Evolutionary conservation across 2,797 vertebrate genomes (phyloP).

Genomic region (Poecilia gillii): DNA sequence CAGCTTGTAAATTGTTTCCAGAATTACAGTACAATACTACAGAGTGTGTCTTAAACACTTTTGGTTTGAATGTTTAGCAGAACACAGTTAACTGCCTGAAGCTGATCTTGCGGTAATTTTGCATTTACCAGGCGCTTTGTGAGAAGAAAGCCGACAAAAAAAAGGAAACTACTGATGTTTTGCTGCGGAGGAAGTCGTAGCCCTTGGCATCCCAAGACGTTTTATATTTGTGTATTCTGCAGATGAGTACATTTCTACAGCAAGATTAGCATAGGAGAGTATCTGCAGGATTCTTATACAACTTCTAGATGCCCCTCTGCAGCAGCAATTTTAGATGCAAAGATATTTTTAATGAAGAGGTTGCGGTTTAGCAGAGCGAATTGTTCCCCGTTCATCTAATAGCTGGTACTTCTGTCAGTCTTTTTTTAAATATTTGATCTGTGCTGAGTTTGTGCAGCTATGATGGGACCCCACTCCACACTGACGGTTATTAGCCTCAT

Average conservation of each 20-base stretch:
- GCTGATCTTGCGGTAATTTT: slow-evolving; percentile 1
- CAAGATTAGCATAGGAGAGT: slow-evolving; percentile 13
- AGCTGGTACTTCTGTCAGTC: slow-evolving; percentile 44
- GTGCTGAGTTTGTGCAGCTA: slow-evolving; percentile 56
- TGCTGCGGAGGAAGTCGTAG: background rate
- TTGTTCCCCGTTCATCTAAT: slow-evolving; percentile 22
- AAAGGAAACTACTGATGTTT: slow-evolving; percentile 18
- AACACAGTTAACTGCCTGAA: background rate
- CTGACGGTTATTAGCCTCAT: slow-evolving; percentile 53
- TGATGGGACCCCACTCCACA: slow-evolving; percentile 61
- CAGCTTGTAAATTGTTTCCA: slow-evolving; percentile 14
- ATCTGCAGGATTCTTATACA: slow-evolving; percentile 8
- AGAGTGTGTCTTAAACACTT: slow-evolving; percentile 20
- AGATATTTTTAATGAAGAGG: slow-evolving; percentile 15
- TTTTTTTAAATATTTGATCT: slow-evolving; percentile 53
- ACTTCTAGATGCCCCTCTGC: slow-evolving; percentile 8
- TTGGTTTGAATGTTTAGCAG: slow-evolving; percentile 10
- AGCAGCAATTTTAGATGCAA: slow-evolving; percentile 19
- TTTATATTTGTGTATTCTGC: slow-evolving; percentile 40
- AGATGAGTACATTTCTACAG: slow-evolving; percentile 24
- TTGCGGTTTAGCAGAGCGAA: slow-evolving; percentile 24
- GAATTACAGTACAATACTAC: background rate
- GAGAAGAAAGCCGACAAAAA: slow-evolving; percentile 4
- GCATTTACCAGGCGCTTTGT: background rate
- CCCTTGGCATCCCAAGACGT: slow-evolving; percentile 10